Percentiles rank a stretch among this genome's conserved stretches.
Evolutionary conservation across 2,888 invertebrate species (phyloP).

Genomic region (Megamerina dolium): DNA sequence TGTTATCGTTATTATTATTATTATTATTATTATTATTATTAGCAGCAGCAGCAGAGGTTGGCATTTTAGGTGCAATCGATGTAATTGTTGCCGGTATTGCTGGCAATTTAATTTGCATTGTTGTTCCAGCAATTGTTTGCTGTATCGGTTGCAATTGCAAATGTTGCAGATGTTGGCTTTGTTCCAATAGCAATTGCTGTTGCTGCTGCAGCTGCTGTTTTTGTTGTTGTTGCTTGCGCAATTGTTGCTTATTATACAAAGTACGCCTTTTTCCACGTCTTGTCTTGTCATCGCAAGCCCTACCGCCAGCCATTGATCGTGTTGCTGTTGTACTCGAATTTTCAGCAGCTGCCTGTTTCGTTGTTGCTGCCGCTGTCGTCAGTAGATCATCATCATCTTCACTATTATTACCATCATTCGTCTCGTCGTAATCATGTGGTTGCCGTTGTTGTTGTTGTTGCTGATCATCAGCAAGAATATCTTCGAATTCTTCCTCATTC

Average conservation of each 20-base stretch:
- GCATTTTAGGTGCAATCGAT: conserved; percentile 26
- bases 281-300: no score
- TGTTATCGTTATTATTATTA: background rate
- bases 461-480: conserved; percentile 33
- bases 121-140: no score
- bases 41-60: background rate
- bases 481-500: conserved; percentile 45
- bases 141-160: conserved; percentile 38
- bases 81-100: conserved; percentile 42
- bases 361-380: conserved; percentile 36
- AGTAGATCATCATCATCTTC: conserved; percentile 42
- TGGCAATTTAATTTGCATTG: conserved; percentile 39
- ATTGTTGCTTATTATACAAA: conserved; percentile 10
- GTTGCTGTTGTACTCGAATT: conserved; percentile 24
- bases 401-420: no score
- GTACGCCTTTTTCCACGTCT: background rate
- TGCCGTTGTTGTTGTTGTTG: no score
- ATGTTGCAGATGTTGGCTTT: conserved; percentile 39
- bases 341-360: conserved; percentile 31
- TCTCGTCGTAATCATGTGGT: no score
- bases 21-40: conserved; percentile 4
- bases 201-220: conserved; percentile 23
- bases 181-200: conserved; percentile 34
- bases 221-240: background rate
- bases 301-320: conserved; percentile 6